Evolutionary conservation across 23 tunicate species (phyloP).

Genomic region (Oikopleura dioica): DNA sequence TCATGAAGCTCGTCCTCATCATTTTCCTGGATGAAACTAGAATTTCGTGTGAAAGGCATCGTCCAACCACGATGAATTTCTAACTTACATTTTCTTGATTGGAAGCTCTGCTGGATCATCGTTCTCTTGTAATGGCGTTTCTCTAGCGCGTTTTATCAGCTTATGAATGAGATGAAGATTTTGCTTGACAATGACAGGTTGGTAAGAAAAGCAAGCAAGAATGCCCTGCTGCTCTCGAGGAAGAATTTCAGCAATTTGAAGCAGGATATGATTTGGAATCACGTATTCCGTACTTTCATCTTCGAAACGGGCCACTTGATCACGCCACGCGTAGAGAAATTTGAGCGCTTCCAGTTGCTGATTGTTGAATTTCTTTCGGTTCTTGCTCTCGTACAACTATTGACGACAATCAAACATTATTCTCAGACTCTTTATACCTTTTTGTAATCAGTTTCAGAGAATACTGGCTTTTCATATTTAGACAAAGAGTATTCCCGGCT

Average conservation of each 20-base stretch:
- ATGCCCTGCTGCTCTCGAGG: slow-evolving; percentile 19
- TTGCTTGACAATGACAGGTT: neutral
- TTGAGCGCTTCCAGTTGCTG: slow-evolving; percentile 66
- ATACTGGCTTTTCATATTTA: slow-evolving; percentile 47
- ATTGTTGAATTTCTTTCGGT: slow-evolving; percentile 17
- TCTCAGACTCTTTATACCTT: too few species aligned
- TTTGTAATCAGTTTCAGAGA: too few species aligned
- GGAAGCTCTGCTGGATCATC: neutral
- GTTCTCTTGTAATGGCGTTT: neutral
- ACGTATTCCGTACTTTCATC: slow-evolving; percentile 87
- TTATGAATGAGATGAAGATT: neutral
- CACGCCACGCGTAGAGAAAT: slow-evolving; percentile 52
- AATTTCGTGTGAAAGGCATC: too few species aligned
- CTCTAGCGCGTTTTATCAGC: neutral
- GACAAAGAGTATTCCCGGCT: slow-evolving; percentile 30
- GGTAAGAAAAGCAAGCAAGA: slow-evolving; percentile 5
- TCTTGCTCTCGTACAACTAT: slow-evolving; percentile 18
- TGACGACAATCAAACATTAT: slow-evolving; percentile 38
- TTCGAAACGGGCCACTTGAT: slow-evolving; percentile 58
- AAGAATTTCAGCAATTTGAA: slow-evolving; percentile 82
- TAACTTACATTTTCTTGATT: neutral
- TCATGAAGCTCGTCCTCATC: neutral
- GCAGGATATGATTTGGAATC: slow-evolving; percentile 83
- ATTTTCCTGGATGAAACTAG: neutral
- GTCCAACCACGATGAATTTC: too few species aligned